A percentile compares a stretch with the other conserved stretches of the same genome.
phyloP scores from a whole-genome alignment of 2,888 invertebrate species.

The Pomacea canaliculata region DNA sequence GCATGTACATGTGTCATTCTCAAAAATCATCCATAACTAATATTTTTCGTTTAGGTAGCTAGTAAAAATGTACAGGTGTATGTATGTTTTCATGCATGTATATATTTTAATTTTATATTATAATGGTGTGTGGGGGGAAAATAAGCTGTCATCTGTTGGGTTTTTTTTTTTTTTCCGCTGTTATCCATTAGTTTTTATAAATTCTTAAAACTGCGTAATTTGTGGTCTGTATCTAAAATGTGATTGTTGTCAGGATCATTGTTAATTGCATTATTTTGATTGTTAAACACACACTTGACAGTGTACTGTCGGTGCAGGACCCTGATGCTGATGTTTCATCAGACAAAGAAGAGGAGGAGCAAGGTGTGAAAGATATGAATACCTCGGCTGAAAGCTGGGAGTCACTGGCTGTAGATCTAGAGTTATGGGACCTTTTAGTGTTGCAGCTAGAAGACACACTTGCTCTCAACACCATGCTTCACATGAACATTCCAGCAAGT shows the following conservation, averaged over 20 bases:
- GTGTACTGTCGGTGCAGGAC: slow-evolving; percentile 40
- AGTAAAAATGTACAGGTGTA: background rate
- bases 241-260: background rate
- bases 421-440: slow-evolving; percentile 87
- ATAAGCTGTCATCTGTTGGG: too few relatives aligned
- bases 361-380: slow-evolving; percentile 15
- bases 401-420: slow-evolving; percentile 84
- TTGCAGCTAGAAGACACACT: slow-evolving; percentile 91
- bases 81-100: background rate
- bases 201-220: background rate
- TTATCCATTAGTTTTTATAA: background rate
- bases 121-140: too few relatives aligned
- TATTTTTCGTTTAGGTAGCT: background rate
- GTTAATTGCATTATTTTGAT: background rate
- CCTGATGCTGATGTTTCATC: slow-evolving; percentile 61
- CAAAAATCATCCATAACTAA: background rate
- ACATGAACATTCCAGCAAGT: slow-evolving; percentile 37
- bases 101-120: too few relatives aligned
- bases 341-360: slow-evolving; percentile 2
- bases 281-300: background rate
- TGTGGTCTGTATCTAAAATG: background rate
- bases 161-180: too few relatives aligned
- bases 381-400: slow-evolving; percentile 75
- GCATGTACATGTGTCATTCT: too few relatives aligned
- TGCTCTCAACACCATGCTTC: slow-evolving; percentile 70